Conservation (phyloP, 1,140 invertebrate species). For the Habropoda laboriosa region DNA sequence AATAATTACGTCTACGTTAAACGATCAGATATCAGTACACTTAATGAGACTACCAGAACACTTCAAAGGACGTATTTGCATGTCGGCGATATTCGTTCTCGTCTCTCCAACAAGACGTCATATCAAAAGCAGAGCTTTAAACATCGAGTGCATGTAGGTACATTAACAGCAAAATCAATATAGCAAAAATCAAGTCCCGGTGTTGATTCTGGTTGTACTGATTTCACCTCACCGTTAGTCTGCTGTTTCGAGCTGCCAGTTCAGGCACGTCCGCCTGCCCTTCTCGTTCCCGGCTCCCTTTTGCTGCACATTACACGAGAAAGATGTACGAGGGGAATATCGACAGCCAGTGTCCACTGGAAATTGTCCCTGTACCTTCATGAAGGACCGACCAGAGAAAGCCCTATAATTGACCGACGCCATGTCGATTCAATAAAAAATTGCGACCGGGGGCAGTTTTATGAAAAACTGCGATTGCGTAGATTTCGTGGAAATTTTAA, state of each 20-base stretch:
- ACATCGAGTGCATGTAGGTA: constrained; percentile 50
- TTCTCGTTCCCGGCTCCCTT: constrained; percentile 33
- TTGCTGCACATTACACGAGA: constrained; percentile 34
- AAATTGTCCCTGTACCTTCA: constrained; percentile 55
- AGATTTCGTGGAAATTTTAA: neutral
- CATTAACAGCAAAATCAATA: constrained; percentile 71
- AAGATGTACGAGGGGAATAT: constrained; percentile 69
- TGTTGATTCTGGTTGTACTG: constrained; percentile 67
- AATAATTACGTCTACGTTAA: no score
- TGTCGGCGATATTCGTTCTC: neutral
- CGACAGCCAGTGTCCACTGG: constrained; percentile 67
- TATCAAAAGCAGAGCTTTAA: constrained; percentile 43
- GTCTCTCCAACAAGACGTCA: neutral
- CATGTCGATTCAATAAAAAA: constrained; percentile 31
- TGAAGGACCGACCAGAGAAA: constrained; percentile 21
- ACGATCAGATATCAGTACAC: no score
- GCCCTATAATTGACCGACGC: constrained; percentile 50
- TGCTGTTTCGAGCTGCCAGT: constrained; percentile 50
- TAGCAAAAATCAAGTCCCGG: constrained; percentile 65
- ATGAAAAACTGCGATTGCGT: neutral
- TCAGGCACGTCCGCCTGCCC: constrained; percentile 44
- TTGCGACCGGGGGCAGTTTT: neutral
- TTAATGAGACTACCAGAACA: neutral
- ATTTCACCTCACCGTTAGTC: constrained; percentile 65
- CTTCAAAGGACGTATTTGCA: neutral